These are phyloP conservation scores for Parambassis ranga DNA, from an alignment of 2,797 vertebrate genomes.

Conservation along the genomic window DNA sequence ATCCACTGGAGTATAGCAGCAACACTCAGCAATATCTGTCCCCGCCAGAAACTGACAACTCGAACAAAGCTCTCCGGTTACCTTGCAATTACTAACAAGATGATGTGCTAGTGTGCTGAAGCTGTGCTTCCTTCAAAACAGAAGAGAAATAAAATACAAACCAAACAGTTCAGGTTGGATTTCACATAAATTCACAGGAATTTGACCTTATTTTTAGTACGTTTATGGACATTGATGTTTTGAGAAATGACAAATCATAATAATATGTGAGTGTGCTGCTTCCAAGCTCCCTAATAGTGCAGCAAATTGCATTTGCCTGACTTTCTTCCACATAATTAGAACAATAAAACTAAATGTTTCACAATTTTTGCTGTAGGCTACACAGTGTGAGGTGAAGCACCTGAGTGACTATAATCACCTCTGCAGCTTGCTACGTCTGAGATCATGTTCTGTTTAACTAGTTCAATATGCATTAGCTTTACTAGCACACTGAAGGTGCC, in stretches of 20 bases:
- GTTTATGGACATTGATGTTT: conserved; percentile 25
- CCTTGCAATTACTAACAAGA: conserved; percentile 49
- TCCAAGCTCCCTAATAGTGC: conserved; percentile 45
- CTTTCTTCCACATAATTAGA: conserved; percentile 57
- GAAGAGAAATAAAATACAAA: conserved; percentile 11
- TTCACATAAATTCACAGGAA: conserved; percentile 24
- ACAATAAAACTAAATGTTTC: conserved; percentile 37
- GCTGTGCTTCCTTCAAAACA: conserved; percentile 9
- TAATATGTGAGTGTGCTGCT: conserved; percentile 35
- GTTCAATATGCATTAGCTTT: conserved; percentile 63
- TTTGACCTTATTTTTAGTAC: conserved; percentile 8
- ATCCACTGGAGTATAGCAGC: conserved; percentile 35
- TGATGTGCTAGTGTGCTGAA: conserved; percentile 44
- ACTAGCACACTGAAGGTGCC: conserved; percentile 47
- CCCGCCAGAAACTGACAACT: conserved; percentile 54
- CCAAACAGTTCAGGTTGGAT: conserved; percentile 1
- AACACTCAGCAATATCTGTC: conserved; percentile 52
- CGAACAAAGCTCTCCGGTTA: conserved; percentile 47
- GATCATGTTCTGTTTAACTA: conserved; percentile 60
- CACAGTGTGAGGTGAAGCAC: conserved; percentile 54
- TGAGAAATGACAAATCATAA: conserved; percentile 41
- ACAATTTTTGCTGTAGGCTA: conserved; percentile 38
- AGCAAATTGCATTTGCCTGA: conserved; percentile 54
- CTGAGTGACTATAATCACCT: conserved; percentile 55
- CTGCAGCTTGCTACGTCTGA: conserved; percentile 57